Conservation (phyloP, 2,888 invertebrate genomes). For the Diloba caeruleocephala region DNA sequence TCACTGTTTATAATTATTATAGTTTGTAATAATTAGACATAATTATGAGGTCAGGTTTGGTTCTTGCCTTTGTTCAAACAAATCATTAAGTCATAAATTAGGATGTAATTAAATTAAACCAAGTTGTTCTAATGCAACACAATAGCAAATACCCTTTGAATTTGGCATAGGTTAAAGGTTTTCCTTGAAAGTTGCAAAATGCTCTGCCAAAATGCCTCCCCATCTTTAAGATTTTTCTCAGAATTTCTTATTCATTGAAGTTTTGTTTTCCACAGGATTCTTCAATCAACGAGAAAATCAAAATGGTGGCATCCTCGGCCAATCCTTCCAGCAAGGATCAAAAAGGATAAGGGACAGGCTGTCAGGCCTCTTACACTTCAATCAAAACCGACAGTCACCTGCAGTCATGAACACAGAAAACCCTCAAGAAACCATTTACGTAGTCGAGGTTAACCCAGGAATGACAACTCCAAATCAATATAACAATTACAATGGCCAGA, state of each 20-base stretch:
- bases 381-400: constrained; percentile 46
- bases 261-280: constrained; percentile 63
- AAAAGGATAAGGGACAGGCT: constrained; percentile 59
- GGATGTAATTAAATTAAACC: no score
- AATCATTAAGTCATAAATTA: no score
- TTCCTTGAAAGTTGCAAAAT: no score
- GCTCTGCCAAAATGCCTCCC: no score
- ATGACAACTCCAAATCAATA: constrained; percentile 10
- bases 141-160: no score
- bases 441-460: constrained; percentile 17
- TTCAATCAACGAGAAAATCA: constrained; percentile 64
- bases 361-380: constrained; percentile 50
- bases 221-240: no score
- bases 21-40: no score
- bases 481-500: constrained; percentile 25
- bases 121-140: no score
- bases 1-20: no score
- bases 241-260: neutral
- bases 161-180: no score
- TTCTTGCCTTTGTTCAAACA: no score
- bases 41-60: no score
- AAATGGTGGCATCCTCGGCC: constrained; percentile 52
- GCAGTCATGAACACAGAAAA: constrained; percentile 11
- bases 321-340: constrained; percentile 48
- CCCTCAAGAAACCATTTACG: constrained; percentile 16